Conservation (phyloP, 2,113 vertebrate species). For the Burhinus bistriatus region DNA sequence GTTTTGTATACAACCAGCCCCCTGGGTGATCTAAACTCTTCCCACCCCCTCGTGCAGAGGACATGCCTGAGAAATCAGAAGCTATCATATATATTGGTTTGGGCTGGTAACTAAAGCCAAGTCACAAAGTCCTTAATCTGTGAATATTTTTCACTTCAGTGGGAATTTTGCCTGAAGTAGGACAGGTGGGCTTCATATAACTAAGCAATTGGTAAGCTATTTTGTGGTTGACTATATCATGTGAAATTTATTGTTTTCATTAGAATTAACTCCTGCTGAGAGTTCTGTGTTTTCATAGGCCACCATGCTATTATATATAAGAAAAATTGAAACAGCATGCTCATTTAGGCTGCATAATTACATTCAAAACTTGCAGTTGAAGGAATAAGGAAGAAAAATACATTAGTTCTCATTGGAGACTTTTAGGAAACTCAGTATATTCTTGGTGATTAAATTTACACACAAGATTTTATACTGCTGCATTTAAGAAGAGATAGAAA, state of each 20-base stretch:
- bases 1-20: background rate
- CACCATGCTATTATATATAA: background rate
- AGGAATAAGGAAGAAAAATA: background rate
- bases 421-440: background rate
- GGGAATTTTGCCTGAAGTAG: background rate
- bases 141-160: background rate
- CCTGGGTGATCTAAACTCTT: background rate
- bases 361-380: background rate
- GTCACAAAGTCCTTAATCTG: background rate
- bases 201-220: background rate
- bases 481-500: background rate
- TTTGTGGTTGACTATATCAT: background rate
- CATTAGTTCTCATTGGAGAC: background rate
- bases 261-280: conserved; percentile 1
- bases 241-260: background rate
- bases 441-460: background rate
- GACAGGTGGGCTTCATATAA: background rate
- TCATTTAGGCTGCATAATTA: background rate
- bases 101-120: background rate
- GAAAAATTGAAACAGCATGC: background rate
- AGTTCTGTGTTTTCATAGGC: background rate
- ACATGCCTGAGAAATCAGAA: background rate
- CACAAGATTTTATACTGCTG: background rate
- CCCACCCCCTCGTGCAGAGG: background rate
- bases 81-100: background rate